phyloP scores from a whole-genome alignment of 2,888 invertebrate genomes.

The Ecdyonurus torrentis region DNA sequence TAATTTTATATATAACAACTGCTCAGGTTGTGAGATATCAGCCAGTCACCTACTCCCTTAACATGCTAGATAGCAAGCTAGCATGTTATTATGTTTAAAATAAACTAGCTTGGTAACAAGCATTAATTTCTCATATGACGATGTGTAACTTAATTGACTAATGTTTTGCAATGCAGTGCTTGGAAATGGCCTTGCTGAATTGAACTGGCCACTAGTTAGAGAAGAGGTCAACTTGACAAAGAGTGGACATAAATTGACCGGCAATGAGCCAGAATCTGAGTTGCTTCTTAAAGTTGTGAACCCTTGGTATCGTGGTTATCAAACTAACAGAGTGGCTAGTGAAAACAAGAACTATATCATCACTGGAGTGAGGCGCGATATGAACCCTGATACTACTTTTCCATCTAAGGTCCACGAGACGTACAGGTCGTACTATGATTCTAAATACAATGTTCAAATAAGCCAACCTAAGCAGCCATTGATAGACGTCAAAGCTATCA shows the following conservation, averaged over 20 bases:
- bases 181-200: too few species aligned
- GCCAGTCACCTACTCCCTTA: too few species aligned
- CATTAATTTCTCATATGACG: too few species aligned
- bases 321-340: not conserved
- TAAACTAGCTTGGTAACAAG: too few species aligned
- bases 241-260: conserved; percentile 32
- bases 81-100: too few species aligned
- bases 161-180: too few species aligned
- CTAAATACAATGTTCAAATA: conserved; percentile 52
- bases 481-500: conserved; percentile 58
- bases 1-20: too few species aligned
- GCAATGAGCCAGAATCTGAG: conserved; percentile 37
- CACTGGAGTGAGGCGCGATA: conserved; percentile 44
- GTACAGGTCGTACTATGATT: conserved; percentile 57
- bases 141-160: too few species aligned
- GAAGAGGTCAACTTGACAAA: conserved; percentile 18
- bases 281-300: conserved; percentile 61
- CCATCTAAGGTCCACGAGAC: conserved; percentile 39
- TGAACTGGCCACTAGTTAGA: not conserved
- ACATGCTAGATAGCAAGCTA: too few species aligned
- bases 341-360: conserved; percentile 38
- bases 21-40: too few species aligned
- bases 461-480: conserved; percentile 52
- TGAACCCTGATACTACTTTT: conserved; percentile 48
- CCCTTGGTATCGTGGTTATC: conserved; percentile 52